Evolutionary conservation across 2,113 vertebrate species (phyloP), one percentile per base, ranked within the genome.

Genomic region (Tiliqua scincoides): DNA sequence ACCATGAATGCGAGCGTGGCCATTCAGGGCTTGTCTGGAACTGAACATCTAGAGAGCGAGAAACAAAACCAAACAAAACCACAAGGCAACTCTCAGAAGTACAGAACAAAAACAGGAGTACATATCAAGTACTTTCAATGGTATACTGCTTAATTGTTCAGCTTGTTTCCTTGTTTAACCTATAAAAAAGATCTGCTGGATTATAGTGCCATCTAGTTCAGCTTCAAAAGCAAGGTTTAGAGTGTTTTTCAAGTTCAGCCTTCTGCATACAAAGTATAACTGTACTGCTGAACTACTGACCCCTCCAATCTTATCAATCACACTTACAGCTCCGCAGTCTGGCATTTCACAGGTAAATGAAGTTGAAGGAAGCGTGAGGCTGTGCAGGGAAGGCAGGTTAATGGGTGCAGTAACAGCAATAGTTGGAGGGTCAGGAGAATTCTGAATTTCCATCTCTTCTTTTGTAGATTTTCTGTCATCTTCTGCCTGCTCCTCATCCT

Each of bases 291-390:
- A 20, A 73, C 23, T 23, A 43, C 2, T 1, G 25, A 86, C 27
- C 10, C 43, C 43, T 87, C 21, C 68, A 82, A 85, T 82, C 82
- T 74, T 8, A 84, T 1, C 6, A 57, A 71, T 65, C n/a, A 89
- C 75, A 96, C 97, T 74, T 96, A 97, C 97, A 87, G 96, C 96
- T 0, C 97, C 97, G 25, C 97, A 97, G 92, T 97, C 97, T 79
- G 96, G 97, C 96, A 98, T 97, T 94, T 97, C 97, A 92, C 97
- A 97, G 89, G 96, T 92, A 93, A 97, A 97, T 87, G 94, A 96
- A 86, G 94, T 93, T 0, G 93, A 93, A 74, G 96, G 94, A 67
- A 96, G 94, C 27, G 93, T 79, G 54, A 94, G 89, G 82, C 93
- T 93, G 84, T 96, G 95, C 91, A 96, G 76, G 1, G 95, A 83